Evolutionary conservation across 2,888 invertebrate genomes (phyloP).

Genomic region (Aphrophora alni): DNA sequence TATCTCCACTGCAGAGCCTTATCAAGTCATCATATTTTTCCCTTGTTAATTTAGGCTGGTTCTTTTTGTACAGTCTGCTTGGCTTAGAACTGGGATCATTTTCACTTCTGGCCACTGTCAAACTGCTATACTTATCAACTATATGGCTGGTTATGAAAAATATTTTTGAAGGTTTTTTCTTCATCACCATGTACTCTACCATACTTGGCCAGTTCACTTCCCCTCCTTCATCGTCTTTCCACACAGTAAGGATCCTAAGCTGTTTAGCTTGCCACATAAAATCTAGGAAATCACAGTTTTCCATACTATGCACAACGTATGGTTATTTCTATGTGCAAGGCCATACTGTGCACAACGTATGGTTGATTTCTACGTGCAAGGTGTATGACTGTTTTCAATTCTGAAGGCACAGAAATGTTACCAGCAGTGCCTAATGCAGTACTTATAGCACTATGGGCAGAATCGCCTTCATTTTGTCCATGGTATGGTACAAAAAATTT

Average conservation of each 20-base stretch:
- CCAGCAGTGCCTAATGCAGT: constrained; percentile 19
- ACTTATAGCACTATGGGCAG: constrained; percentile 16
- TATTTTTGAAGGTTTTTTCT: not conserved
- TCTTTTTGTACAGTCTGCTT: constrained; percentile 20
- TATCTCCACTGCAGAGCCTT: too few species aligned
- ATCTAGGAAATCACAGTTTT: constrained; percentile 4
- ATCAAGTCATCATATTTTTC: not conserved
- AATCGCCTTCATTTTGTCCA: constrained; percentile 20
- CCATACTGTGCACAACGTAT: not conserved
- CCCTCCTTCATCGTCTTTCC: not conserved
- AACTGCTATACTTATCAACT: not conserved
- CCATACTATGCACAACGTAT: not conserved
- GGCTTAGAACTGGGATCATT: constrained; percentile 13
- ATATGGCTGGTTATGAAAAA: constrained; percentile 20
- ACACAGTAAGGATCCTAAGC: constrained; percentile 16
- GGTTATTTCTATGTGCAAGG: not conserved
- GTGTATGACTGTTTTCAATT: constrained; percentile 1
- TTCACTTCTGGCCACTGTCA: not conserved
- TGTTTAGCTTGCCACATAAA: constrained; percentile 11
- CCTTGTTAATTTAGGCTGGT: constrained; percentile 14
- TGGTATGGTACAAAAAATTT: constrained; percentile 19
- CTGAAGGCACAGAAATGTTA: not conserved
- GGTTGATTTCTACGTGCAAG: not conserved
- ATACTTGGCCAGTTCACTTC: constrained; percentile 22
- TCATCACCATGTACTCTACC: constrained; percentile 19